A percentile compares a stretch with the other conserved stretches of the same genome.
phyloP scores from a whole-genome alignment of 2,113 vertebrate species.

The Alosa alosa region DNA sequence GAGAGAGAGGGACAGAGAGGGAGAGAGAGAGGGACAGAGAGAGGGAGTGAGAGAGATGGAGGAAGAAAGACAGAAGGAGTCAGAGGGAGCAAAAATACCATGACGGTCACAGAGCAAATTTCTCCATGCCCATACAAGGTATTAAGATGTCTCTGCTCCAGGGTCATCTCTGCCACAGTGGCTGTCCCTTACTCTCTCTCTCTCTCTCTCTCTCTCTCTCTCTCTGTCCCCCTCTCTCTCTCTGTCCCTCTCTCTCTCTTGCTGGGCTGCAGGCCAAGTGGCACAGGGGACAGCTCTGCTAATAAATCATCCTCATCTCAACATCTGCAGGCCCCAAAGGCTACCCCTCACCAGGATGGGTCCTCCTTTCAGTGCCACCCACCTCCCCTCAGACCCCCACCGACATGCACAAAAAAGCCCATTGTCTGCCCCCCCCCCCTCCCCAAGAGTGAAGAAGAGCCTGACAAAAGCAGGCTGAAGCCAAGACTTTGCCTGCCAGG shows the following conservation, averaged over 20 bases:
- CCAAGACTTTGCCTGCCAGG: constrained; percentile 83
- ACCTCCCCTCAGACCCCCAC: constrained; percentile 64
- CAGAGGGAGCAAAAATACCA: constrained; percentile 71
- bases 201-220: not conserved
- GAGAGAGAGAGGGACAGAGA: constrained; percentile 41
- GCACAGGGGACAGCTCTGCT: constrained; percentile 84
- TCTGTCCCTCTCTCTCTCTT: not conserved
- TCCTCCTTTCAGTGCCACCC: constrained; percentile 58
- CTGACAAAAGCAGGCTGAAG: constrained; percentile 90
- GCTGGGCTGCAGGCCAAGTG: constrained; percentile 81
- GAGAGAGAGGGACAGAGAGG: constrained; percentile 41
- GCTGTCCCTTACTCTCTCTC: constrained; percentile 46
- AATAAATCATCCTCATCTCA: constrained; percentile 91
- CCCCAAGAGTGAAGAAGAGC: constrained; percentile 85
- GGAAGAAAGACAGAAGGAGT: not conserved
- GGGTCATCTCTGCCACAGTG: constrained; percentile 58
- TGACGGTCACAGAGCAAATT: constrained; percentile 66
- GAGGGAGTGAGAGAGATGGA: constrained; percentile 40
- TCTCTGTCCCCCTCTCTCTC: not conserved
- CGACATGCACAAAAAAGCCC: constrained; percentile 83
- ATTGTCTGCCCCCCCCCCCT: constrained; percentile 78
- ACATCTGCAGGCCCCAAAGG: constrained; percentile 86
- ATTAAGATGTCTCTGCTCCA: constrained; percentile 74
- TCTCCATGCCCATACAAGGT: constrained; percentile 78
- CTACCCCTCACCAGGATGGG: constrained; percentile 78